These are phyloP conservation scores for Strongylocentrotus purpuratus DNA, from an alignment of 35 echinoderm and acorn worm genomes.

Conservation along the genomic window DNA sequence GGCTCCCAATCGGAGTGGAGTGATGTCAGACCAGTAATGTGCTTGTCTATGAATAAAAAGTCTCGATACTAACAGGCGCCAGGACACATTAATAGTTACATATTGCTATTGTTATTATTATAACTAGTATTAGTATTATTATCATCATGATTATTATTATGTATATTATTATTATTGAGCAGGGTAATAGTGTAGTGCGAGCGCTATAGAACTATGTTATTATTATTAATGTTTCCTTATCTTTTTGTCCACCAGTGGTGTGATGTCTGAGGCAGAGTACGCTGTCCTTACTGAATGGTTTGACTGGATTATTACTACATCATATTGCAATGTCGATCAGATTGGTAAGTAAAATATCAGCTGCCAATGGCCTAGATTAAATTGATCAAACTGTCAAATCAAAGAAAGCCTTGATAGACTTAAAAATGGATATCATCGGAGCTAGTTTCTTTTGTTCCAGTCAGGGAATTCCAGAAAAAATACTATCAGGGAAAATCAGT, in stretches of 20 bases:
- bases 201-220: neutral
- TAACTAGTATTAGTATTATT: neutral
- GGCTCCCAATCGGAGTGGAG: too few species aligned
- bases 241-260: constrained; percentile 52
- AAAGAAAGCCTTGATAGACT: neutral
- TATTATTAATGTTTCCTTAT: neutral
- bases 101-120: too few species aligned
- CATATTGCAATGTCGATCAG: constrained; percentile 69
- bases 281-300: constrained; percentile 82
- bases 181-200: neutral
- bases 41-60: too few species aligned
- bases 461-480: neutral
- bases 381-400: neutral
- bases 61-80: too few species aligned
- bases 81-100: too few species aligned
- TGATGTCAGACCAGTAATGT: too few species aligned
- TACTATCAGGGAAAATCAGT: neutral
- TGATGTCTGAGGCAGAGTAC: constrained; percentile 86
- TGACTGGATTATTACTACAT: constrained; percentile 72
- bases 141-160: too few species aligned
- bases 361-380: too few species aligned
- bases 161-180: too few species aligned
- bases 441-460: neutral
- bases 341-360: constrained; percentile 55
- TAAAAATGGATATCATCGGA: neutral